Conservation (phyloP, 2,797 vertebrate genomes). For the Xiphophorus birchmanni region DNA sequence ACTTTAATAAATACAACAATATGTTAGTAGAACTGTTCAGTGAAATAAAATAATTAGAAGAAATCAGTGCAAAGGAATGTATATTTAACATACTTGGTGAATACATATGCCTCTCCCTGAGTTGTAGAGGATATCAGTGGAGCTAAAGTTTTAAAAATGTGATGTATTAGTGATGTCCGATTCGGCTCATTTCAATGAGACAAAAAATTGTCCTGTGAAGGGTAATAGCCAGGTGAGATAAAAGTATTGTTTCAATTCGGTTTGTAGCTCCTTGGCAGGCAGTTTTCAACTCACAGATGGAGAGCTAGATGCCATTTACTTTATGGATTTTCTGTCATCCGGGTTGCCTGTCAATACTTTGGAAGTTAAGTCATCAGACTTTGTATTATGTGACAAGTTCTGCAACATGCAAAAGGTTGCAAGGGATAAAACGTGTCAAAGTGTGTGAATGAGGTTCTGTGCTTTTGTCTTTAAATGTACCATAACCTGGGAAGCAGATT, state of each 20-base stretch:
- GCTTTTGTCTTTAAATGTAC: background rate
- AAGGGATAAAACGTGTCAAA: background rate
- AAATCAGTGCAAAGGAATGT: slow-evolving; percentile 46
- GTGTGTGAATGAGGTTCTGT: background rate
- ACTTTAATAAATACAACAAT: background rate
- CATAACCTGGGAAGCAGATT: background rate
- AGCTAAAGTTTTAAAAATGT: background rate
- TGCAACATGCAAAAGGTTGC: background rate
- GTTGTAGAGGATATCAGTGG: slow-evolving; percentile 61
- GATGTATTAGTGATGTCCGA: slow-evolving; percentile 28
- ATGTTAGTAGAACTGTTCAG: slow-evolving; percentile 39
- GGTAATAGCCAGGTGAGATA: slow-evolving; percentile 2
- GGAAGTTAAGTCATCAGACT: background rate
- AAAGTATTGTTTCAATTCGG: background rate
- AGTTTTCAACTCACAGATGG: background rate
- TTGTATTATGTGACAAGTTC: background rate
- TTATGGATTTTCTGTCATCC: background rate
- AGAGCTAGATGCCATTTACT: background rate
- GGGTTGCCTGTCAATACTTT: slow-evolving; percentile 3
- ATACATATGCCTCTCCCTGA: slow-evolving; percentile 48
- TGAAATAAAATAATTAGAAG: slow-evolving; percentile 14
- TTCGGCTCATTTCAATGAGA: slow-evolving; percentile 59
- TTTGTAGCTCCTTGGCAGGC: background rate
- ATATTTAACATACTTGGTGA: slow-evolving; percentile 44
- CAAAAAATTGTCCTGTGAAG: slow-evolving; percentile 34